A percentile compares a stretch with the other conserved stretches of the same genome.
These are phyloP conservation scores for Ceraclea dissimilis DNA, from an alignment of 2,888 invertebrate genomes.

Conservation along the genomic window DNA sequence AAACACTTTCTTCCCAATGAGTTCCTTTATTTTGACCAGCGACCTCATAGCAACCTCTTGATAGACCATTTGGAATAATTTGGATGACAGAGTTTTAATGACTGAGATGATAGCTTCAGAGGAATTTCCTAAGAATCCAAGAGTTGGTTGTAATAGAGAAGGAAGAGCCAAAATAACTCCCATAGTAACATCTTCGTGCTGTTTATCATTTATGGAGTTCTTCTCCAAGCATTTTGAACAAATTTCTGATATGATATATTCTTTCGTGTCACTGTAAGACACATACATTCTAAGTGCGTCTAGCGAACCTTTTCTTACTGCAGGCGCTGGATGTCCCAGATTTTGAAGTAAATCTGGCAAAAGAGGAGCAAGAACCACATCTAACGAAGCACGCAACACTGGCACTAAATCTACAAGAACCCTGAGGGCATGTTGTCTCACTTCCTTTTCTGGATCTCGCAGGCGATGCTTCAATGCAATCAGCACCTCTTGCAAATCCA, in stretches of 20 bases:
- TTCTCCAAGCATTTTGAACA: conserved; percentile 59
- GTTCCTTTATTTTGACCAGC: conserved; percentile 59
- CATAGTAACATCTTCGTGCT: conserved; percentile 52
- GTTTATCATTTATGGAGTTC: conserved; percentile 47
- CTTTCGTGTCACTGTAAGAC: conserved; percentile 57
- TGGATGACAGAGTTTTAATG: conserved; percentile 48
- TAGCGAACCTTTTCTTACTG: conserved; percentile 70
- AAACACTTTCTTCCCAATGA: conserved; percentile 60
- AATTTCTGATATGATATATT: conserved; percentile 58
- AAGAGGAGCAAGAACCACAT: conserved; percentile 56
- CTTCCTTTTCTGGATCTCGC: conserved; percentile 75
- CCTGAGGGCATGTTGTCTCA: conserved; percentile 71
- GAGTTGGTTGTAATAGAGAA: conserved; percentile 49
- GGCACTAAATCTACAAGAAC: conserved; percentile 74
- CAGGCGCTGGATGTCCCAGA: conserved; percentile 71
- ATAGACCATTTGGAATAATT: conserved; percentile 45
- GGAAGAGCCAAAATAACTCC: conserved; percentile 60
- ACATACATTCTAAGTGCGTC: conserved; percentile 70
- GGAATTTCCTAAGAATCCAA: conserved; percentile 44
- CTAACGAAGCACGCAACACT: conserved; percentile 60
- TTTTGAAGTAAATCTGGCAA: conserved; percentile 67
- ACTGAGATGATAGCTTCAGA: conserved; percentile 44
- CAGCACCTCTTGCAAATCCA: conserved; percentile 59
- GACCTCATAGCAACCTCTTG: conserved; percentile 63
- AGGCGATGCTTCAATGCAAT: conserved; percentile 64